phyloP scores from a whole-genome alignment of 1,140 invertebrate genomes.

The Scaptomyza graminum region DNA sequence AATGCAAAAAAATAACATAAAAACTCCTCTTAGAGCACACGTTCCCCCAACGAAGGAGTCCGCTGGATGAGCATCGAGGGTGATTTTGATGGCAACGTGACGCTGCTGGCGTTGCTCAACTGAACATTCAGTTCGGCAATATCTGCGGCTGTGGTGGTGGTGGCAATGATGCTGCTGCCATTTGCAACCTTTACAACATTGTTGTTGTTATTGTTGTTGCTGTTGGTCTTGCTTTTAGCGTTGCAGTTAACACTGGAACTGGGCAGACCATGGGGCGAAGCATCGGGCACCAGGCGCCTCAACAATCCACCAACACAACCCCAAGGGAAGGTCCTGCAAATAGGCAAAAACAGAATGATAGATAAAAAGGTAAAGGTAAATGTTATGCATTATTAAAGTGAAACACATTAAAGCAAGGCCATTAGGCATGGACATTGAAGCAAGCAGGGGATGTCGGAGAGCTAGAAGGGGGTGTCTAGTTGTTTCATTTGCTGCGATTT shows the following conservation, averaged over 20 bases:
- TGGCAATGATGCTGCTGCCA: constrained; percentile 32
- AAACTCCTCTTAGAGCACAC: constrained; percentile 67
- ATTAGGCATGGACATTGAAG: constrained; percentile 59
- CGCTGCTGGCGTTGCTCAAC: constrained; percentile 64
- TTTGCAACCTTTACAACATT: background rate
- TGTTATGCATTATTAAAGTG: constrained; percentile 79
- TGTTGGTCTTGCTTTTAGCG: constrained; percentile 16
- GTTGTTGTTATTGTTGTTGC: constrained; percentile 15
- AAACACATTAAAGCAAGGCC: constrained; percentile 74
- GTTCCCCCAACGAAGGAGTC: constrained; percentile 81
- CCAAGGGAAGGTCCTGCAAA: constrained; percentile 88
- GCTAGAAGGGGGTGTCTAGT: background rate
- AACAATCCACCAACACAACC: constrained; percentile 87
- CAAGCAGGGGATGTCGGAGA: background rate
- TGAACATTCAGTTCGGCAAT: constrained; percentile 69
- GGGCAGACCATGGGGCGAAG: constrained; percentile 84
- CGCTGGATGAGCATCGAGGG: constrained; percentile 80
- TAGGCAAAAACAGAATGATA: constrained; percentile 1
- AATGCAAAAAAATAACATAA: constrained; percentile 64
- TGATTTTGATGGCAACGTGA: constrained; percentile 71
- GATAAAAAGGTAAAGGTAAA: constrained; percentile 61
- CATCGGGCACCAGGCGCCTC: constrained; percentile 87
- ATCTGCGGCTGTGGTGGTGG: constrained; percentile 49
- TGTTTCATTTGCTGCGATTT: constrained; percentile 22
- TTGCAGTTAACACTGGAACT: constrained; percentile 43